Evolutionary conservation across 2,797 vertebrate species (phyloP).

Genomic region (Uromys caudimaculatus): DNA sequence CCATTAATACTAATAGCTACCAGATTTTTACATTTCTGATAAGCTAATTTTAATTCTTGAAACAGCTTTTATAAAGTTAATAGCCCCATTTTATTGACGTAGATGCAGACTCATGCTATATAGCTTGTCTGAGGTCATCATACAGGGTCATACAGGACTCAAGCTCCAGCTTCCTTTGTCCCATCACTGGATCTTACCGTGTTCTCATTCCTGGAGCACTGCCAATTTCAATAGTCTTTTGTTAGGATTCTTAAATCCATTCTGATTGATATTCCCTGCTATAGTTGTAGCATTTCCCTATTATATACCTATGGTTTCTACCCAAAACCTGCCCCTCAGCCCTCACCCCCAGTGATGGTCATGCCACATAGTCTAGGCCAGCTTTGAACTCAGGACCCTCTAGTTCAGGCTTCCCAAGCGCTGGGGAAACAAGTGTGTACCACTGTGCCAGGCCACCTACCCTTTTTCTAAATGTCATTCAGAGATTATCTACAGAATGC

Average conservation of each 20-base stretch:
- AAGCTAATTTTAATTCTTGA: slow-evolving; percentile 24
- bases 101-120: neutral
- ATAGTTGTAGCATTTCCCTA: slow-evolving; percentile 2
- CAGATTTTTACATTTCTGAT: neutral
- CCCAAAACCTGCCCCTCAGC: neutral
- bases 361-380: neutral
- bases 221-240: neutral
- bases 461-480: slow-evolving; percentile 21
- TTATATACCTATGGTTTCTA: slow-evolving; percentile 1
- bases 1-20: neutral
- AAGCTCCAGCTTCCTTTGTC: neutral
- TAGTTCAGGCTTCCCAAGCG: neutral
- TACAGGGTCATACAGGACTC: neutral
- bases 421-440: neutral
- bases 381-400: neutral
- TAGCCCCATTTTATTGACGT: neutral
- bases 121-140: neutral
- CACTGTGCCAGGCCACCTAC: neutral
- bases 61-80: slow-evolving; percentile 22
- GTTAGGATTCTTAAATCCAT: neutral
- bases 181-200: neutral
- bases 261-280: slow-evolving; percentile 1
- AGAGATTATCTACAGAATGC: slow-evolving; percentile 36
- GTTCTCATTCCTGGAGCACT: neutral
- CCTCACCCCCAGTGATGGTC: too few species aligned